Base-by-base conservation (phyloP, 2,113 vertebrate genomes). In the Oncorhynchus nerka region DNA sequence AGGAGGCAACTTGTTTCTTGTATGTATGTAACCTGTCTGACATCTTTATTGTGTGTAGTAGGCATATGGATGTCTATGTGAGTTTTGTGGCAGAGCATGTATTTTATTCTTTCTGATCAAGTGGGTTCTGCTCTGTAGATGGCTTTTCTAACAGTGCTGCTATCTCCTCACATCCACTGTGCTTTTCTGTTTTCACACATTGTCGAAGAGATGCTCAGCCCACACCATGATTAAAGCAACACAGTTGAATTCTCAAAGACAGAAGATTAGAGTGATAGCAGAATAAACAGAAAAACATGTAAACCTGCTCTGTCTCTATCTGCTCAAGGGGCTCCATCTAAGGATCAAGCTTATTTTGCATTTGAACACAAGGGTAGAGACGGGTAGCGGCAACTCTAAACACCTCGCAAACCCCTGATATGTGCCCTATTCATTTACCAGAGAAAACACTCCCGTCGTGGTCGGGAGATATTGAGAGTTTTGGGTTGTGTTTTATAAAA, bases 251-350 rank as follows among this genome's bases (percentile, higher is more conserved):
- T 67, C 67, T 62, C 32, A 45, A 28, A 61, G 75, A 62, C 32
- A 19, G 34, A 59, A 62, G 51, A 70, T 61, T 61, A 62, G 68
- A 61, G 16, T 6, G 28, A 67, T 68, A 26, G 48, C 45, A 19
- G 20, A 62, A 70, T 26, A 45, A 74, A 67, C 68, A 24, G 49
- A 71, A 71, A 28, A 22, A 22, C 69, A 16, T 26, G 66, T 57
- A 8, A 59, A 24, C 59, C 20, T 45, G 2, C 9, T 45, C 9
- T 45, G 39, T 59, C 55, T 72, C 51, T 26, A 1, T 64, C 24
- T 24, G 61, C 22, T 64, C 39, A 45, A 45, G 57, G 57, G 57
- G 7, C n/a, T 61, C 57, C n/a, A n/a, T n/a, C 57, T n/a, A 61
- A n/a, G 57, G 57, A 61, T 61, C 57, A 61, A 61, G 57, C 57